These are phyloP conservation scores for Octodonta nipae DNA, from an alignment of 2,888 invertebrate species.

Conservation along the genomic window DNA sequence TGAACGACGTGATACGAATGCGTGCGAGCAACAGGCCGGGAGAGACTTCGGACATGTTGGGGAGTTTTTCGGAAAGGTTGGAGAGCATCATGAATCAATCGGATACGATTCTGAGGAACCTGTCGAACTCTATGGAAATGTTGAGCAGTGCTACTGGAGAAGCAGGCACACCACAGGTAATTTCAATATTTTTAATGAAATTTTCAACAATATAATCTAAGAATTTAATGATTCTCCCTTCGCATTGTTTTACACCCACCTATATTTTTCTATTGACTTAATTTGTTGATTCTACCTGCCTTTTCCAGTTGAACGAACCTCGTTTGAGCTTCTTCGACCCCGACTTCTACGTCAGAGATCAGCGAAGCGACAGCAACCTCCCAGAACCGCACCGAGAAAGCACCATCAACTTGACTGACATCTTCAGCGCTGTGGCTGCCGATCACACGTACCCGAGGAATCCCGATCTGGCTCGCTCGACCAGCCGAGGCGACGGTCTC, in stretches of 20 bases:
- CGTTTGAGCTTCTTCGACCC: constrained; percentile 23
- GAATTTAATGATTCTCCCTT: no score
- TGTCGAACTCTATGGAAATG: constrained; percentile 28
- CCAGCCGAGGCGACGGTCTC: constrained; percentile 13
- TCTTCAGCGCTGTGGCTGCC: constrained; percentile 19
- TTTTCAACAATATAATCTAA: no score
- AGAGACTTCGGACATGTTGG: constrained; percentile 30
- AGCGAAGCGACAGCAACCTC: constrained; percentile 12
- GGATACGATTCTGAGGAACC: constrained; percentile 30
- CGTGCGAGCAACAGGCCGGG: constrained; percentile 23
- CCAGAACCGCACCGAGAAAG: constrained; percentile 6
- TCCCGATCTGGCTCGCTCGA: constrained; percentile 13
- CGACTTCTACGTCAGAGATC: constrained; percentile 25
- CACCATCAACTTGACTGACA: constrained; percentile 7
- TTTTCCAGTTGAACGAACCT: constrained; percentile 4
- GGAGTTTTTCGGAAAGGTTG: constrained; percentile 30
- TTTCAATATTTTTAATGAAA: neutral
- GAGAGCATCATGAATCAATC: constrained; percentile 34
- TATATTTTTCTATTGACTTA: neutral
- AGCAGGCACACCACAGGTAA: constrained; percentile 8
- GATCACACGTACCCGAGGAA: constrained; percentile 32
- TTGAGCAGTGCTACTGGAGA: constrained; percentile 12
- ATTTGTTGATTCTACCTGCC: neutral
- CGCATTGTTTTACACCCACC: no score
- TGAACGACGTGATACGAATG: constrained; percentile 9